Conservation (phyloP, 92 coral and sea anemone genomes). For the Heliopora coerulea region DNA sequence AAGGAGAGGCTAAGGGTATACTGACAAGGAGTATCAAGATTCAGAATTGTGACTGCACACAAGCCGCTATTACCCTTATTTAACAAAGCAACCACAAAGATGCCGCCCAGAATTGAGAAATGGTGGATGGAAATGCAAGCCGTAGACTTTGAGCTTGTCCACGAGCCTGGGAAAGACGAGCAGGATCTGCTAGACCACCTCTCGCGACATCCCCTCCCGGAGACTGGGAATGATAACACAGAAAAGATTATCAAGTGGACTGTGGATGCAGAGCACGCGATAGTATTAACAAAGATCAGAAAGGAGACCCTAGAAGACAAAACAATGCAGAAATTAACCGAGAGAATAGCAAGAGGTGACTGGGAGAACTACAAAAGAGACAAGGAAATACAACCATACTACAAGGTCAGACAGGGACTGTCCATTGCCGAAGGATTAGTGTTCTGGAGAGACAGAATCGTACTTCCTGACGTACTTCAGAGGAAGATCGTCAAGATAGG, state of each 20-base stretch:
- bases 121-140: too few relatives aligned
- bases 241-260: conserved; percentile 16
- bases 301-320: conserved; percentile 41
- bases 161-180: conserved; percentile 55
- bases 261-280: conserved; percentile 43
- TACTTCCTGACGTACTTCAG: conserved; percentile 10
- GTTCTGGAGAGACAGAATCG: not conserved
- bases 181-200: conserved; percentile 55
- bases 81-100: too few relatives aligned
- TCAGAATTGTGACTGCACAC: too few relatives aligned
- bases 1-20: too few relatives aligned
- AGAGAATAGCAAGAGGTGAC: conserved; percentile 49
- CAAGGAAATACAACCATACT: conserved; percentile 23
- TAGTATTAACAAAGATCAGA: conserved; percentile 19
- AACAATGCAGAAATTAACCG: conserved; percentile 33
- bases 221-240: not conserved
- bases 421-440: not conserved
- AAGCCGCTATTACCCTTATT: too few relatives aligned
- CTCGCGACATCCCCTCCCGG: conserved; percentile 44
- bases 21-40: too few relatives aligned
- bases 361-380: conserved; percentile 53
- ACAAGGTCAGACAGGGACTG: not conserved
- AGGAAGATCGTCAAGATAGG: conserved; percentile 46
- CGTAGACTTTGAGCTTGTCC: too few relatives aligned
- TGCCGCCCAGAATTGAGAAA: too few relatives aligned